These are phyloP conservation scores for Sisor rabdophorus DNA, from an alignment of 2,113 vertebrate genomes.

Conservation along the genomic window DNA sequence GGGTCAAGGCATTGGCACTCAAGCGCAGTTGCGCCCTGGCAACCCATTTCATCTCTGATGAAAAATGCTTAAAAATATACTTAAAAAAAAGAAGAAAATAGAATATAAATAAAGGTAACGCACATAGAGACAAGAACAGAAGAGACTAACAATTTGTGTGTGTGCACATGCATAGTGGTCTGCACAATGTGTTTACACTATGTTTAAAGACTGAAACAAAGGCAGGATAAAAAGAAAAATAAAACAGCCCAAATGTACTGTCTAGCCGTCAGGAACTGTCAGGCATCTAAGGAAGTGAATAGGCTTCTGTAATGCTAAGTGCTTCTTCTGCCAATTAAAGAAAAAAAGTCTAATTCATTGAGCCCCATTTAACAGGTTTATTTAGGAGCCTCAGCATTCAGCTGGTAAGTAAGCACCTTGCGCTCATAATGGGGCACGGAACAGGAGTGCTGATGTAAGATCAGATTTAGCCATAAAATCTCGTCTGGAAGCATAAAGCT, in stretches of 20 bases:
- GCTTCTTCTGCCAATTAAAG: constrained; percentile 25
- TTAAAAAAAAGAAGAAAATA: too few relatives aligned
- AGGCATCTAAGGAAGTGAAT: constrained; percentile 18
- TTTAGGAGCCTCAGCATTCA: constrained; percentile 24
- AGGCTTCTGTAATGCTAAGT: constrained; percentile 15
- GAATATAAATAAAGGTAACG: too few relatives aligned
- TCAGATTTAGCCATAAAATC: constrained; percentile 22
- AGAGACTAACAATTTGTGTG: not conserved
- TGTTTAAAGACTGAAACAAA: constrained; percentile 21
- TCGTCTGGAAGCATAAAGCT: not conserved
- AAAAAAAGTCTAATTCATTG: constrained; percentile 7
- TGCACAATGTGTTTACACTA: not conserved
- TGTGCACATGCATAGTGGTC: not conserved
- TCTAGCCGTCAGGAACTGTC: constrained; percentile 1
- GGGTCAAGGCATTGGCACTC: too few relatives aligned
- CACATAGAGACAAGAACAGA: not conserved
- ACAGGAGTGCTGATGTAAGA: constrained; percentile 33
- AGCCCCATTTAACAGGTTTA: constrained; percentile 29
- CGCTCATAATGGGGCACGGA: constrained; percentile 5
- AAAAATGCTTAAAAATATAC: too few relatives aligned
- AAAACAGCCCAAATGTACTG: constrained; percentile 10
- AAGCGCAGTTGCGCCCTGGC: too few relatives aligned
- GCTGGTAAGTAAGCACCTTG: constrained; percentile 21
- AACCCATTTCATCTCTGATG: too few relatives aligned
- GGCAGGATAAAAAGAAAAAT: not conserved